These are phyloP conservation scores for Poeciliopsis turneri DNA, from an alignment of 2,797 vertebrate species.

Conservation along the genomic window DNA sequence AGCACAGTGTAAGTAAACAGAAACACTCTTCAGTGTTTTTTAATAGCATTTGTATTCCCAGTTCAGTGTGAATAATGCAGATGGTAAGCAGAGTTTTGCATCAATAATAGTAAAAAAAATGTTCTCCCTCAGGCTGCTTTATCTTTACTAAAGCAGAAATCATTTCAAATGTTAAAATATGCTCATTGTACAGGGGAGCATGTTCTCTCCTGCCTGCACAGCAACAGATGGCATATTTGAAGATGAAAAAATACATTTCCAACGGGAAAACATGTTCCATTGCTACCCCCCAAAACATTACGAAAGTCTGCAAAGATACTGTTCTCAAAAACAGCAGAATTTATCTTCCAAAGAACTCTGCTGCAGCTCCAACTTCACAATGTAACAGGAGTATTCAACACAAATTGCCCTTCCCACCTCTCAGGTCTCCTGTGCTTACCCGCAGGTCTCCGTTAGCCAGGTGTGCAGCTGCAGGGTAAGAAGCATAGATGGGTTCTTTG, in stretches of 20 bases:
- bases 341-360: slow-evolving; percentile 15
- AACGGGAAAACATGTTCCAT: slow-evolving; percentile 71
- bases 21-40: slow-evolving; percentile 29
- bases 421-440: slow-evolving; percentile 78
- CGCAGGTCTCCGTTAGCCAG: slow-evolving; percentile 96
- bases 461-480: slow-evolving; percentile 90
- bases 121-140: slow-evolving; percentile 65
- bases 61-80: slow-evolving; percentile 62
- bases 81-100: slow-evolving; percentile 60
- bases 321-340: slow-evolving; percentile 27
- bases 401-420: slow-evolving; percentile 8
- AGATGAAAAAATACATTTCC: slow-evolving; percentile 68
- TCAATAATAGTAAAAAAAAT: slow-evolving; percentile 45
- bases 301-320: slow-evolving; percentile 53
- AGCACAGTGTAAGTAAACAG: slow-evolving; percentile 5
- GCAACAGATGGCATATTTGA: slow-evolving; percentile 75
- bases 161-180: slow-evolving; percentile 66
- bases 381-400: not conserved
- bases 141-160: slow-evolving; percentile 71
- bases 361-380: slow-evolving; percentile 9
- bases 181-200: slow-evolving; percentile 60
- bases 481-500: slow-evolving; percentile 96
- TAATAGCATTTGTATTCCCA: slow-evolving; percentile 49
- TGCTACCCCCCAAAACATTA: slow-evolving; percentile 46
- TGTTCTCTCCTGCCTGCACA: slow-evolving; percentile 62